Base-by-base conservation (phyloP, 2,797 vertebrate genomes). In the Channallabes apus region DNA sequence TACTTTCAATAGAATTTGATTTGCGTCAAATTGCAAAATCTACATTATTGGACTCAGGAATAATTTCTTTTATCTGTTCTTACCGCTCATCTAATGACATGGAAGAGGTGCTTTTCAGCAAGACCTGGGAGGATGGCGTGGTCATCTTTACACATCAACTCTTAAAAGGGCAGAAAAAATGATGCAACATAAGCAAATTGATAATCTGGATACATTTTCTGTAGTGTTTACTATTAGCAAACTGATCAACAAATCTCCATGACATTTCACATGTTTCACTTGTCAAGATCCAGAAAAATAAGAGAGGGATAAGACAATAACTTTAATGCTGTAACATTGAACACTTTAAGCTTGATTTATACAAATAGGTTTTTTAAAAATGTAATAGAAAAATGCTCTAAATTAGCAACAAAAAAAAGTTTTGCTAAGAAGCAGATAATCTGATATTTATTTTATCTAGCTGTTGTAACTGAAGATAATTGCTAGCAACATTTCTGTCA, bases 61-160 rank as follows among this genome's bases (percentile, higher is more conserved):
- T 20, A 15, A 32, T 18, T 1, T 5, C 0, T 69, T 51, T 78
- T 69, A 32, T 71, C 58, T n/a, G 6, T 71, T 80, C 86, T 86
- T 61, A 89, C 90, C 89, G 88, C 9, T 91, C 88, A 62, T 91
- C 71, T 32, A 90, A 79, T 78, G 90, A 88, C 27, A 89, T 67
- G 5, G 82, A 64, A 8, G 88, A 85, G 4, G 88, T 86, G 85
- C 88, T 86, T 51, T 56, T 84, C 71, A 90, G 84, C 38, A 85
- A 35, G 3, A 91, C 61, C 80, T 87, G 73, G 29, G 75, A 58
- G 61, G 83, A 46, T 72, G 72, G 65, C 27, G 86, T 59, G 61
- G 78, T 86, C 90, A 90, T 91, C 79, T 82, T 81, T 27, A 85
- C n/a, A 65, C 32, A 24, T 54, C 15, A 29, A n/a, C 62, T 82